A percentile compares a stretch with the other conserved stretches of the same genome.
Conservation (phyloP, 2,797 vertebrate genomes). For the Cynopterus sphinx region DNA sequence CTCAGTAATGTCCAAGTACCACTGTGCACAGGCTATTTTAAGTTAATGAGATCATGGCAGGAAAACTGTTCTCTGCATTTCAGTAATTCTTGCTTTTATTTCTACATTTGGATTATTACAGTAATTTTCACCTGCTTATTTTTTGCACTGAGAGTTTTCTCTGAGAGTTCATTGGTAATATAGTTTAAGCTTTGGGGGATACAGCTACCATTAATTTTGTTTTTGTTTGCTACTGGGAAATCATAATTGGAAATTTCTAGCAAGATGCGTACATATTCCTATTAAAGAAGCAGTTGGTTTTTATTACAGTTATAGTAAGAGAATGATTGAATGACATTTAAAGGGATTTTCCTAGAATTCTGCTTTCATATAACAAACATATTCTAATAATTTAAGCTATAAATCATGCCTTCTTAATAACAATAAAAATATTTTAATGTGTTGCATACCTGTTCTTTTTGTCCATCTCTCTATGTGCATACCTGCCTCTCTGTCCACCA, state of each 20-base stretch:
- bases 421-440: conserved; percentile 17
- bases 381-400: conserved; percentile 33
- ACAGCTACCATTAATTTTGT: conserved; percentile 84
- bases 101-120: conserved; percentile 83
- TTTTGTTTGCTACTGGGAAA: conserved; percentile 85
- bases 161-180: conserved; percentile 84
- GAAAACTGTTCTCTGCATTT: conserved; percentile 77
- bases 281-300: conserved; percentile 82
- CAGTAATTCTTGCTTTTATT: conserved; percentile 76
- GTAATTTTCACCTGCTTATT: conserved; percentile 85
- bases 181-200: conserved; percentile 80
- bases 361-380: conserved; percentile 66
- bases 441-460: not conserved
- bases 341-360: conserved; percentile 73
- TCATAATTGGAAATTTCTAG: conserved; percentile 84
- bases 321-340: conserved; percentile 69
- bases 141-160: conserved; percentile 82
- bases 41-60: conserved; percentile 81
- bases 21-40: conserved; percentile 74
- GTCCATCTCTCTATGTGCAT: not conserved
- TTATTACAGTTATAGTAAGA: conserved; percentile 82
- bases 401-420: conserved; percentile 34
- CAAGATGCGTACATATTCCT: conserved; percentile 78
- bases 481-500: not conserved
- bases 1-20: conserved; percentile 76